Base-by-base conservation (phyloP, 2,113 vertebrate species). In the Rhinoderma darwinii region DNA sequence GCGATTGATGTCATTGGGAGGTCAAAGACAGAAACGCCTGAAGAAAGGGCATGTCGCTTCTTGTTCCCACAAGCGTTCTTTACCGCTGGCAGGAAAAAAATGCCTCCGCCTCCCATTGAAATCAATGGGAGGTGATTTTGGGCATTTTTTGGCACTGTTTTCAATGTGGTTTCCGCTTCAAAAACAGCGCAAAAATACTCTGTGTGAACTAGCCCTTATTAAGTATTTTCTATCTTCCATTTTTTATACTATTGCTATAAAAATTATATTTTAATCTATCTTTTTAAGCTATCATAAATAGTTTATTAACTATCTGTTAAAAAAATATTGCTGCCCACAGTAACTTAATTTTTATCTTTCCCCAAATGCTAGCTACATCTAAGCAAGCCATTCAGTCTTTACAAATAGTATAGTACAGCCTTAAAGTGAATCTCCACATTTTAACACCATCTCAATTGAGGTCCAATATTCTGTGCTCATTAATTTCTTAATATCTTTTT, bases 221-320 rank as follows among this genome's bases (percentile, higher is more conserved):
- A 68, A 68, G 20, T 73, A 0, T 41, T 5, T 73, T 22, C 22
- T 11, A 22, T 41, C 37, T 30, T 25, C 20, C 32, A 41, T 25
- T 25, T 74, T 74, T n/a, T 50, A 77, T 50, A 18, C n/a, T 1
- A 77, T 20, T 79, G 20, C 4, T 37, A 50, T 39, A 56, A 59
- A 76, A 79, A 56, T 32, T 11, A 32, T 54, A 79, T 17, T 27
- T 30, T 30, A 79, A 39, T n/a, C n/a, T n/a, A n/a, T n/a, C n/a
- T 61, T 39, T 56, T 56, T 77, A 35, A 79, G n/a, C 32, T 37
- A 15, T 59, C 35, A 61, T 80, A 27, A 61, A 61, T 61, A 61
- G 9, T 12, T 37, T 56, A 80, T 80, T 41, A 41, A 61, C 35
- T 80, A 80, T 80, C 30, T 32, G 44, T 59, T 18, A 20, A 54